Conservation (phyloP, 2,888 invertebrate genomes). For the Galerucella pusilla region DNA sequence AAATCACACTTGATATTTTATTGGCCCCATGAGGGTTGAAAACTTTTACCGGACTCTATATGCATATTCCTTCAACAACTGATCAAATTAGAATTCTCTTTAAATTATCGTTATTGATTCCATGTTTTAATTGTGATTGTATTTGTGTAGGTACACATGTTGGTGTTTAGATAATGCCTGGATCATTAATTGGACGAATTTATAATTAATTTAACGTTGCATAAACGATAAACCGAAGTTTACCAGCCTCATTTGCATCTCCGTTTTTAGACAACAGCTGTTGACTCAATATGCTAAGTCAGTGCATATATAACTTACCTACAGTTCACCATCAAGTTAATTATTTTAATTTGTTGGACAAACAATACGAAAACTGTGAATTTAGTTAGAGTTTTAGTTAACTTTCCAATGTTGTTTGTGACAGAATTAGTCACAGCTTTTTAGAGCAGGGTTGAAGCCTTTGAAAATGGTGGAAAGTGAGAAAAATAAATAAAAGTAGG, state of each 20-base stretch:
- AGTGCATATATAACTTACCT: background rate
- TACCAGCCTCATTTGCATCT: constrained; percentile 13
- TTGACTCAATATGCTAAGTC: background rate
- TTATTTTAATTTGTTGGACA: no score
- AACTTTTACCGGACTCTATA: background rate
- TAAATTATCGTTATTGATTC: background rate
- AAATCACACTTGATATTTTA: no score
- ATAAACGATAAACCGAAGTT: constrained; percentile 5
- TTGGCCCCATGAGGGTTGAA: no score
- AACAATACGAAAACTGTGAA: no score
- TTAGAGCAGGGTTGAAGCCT: no score
- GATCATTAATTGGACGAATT: constrained; percentile 10
- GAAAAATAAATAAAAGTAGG: no score
- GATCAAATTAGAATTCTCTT: background rate
- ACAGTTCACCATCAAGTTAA: background rate
- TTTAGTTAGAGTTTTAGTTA: no score
- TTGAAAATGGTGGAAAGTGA: no score
- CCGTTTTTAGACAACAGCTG: constrained; percentile 13
- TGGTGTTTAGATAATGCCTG: constrained; percentile 11
- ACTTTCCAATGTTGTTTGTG: no score
- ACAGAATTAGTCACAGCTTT: no score
- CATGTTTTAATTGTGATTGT: background rate
- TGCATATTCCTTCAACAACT: background rate
- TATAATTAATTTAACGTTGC: constrained; percentile 4
- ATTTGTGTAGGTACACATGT: constrained; percentile 2